Base-by-base conservation (phyloP, 2,888 invertebrate genomes). In the Athrips mouffetella region DNA sequence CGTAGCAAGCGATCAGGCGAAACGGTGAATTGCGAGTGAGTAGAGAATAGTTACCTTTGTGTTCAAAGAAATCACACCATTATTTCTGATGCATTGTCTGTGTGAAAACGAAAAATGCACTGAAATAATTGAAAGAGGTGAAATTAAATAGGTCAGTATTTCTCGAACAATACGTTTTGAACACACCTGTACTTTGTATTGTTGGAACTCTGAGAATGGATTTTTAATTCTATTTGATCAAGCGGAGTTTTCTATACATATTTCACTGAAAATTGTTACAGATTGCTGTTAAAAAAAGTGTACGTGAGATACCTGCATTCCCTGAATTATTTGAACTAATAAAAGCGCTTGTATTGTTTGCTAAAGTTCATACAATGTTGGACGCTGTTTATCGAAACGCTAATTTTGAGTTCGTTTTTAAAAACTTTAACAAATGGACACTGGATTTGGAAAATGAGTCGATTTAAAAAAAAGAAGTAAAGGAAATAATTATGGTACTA, bases 11-110 rank as follows among this genome's bases (percentile, higher is more conserved):
- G 48, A 29, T 35, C 23, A 37, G 18, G 16, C 29, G 44, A n/a
- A 44, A 23, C 16, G 11, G 2, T 11, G 35, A 16, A 45, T 23
- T 13, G 42, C 41, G 37, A 44, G 21, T 25, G 48, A 21, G 37
- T 23, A 27, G 25, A 10, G 16, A 25, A 35, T 42, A 47, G 47
- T 20, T 41, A 47, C 47, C 47, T 47, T 47, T 41, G 47, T 40
- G 42, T 16, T 33, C 21, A 30, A 41, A 40, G 20, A 18, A 10
- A 37, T 13, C 25, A 13, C n/a, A 18, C 20, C 25, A 20, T 21
- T 47, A 40, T 35, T 47, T 21, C 30, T 7, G 13, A 23, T 11
- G 39, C 11, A 39, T 39, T 23, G 39, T 39, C 11, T 39, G 39
- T 13, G 11, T 6, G 25, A 25, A 8, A 8, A 8, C 4, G 21